Evolutionary conservation across 2,797 vertebrate species (phyloP), one percentile per base, ranked within the genome.

Genomic region (Zalophus californianus): DNA sequence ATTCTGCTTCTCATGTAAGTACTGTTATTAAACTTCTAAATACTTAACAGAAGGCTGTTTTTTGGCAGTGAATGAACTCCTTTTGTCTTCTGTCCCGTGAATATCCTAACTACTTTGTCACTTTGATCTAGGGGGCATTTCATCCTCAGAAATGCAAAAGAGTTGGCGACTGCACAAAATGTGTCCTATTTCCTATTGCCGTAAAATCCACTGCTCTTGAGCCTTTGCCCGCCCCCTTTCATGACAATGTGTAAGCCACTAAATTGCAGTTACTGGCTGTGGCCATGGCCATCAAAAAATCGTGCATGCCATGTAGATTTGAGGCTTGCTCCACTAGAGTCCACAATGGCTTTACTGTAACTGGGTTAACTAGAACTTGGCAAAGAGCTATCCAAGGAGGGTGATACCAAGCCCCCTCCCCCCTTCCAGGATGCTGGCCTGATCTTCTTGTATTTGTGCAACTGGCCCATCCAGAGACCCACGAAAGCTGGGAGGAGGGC

Each of bases 141-240:
- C 95, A 98, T 98, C 98, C 96, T 98, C 97, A 98, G 97, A 97
- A 98, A 97, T 98, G 96, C 97, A 98, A 98, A 98, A 94, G 96
- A 98, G 97, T 91, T 98, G 97, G 92, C 97, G 18, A 93, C 54
- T 29, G 87, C 95, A 96, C 82, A 95, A 62, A 98, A 98, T 90
- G 97, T 97, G 97, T 89, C 96, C 97, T 97, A 84, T 98, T 98
- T 97, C 93, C 97, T 98, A 98, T 96, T 97, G 95, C 94, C 77
- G 91, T 91, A 92, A 98, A 97, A 64, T 86, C 97, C 86, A 88
- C 73, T 62, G 38, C 60, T 84, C 92, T 97, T 84, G 91, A 97
- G 97, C 96, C 62, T 91, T 75, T 87, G 95, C 83, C 68, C 29
- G 5, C 93, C 89, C 75, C 90, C 91, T 97, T 72, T 58, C 58